These are phyloP conservation scores for Calyptomena viridis DNA, from an alignment of 2,113 vertebrate species.

Conservation along the genomic window DNA sequence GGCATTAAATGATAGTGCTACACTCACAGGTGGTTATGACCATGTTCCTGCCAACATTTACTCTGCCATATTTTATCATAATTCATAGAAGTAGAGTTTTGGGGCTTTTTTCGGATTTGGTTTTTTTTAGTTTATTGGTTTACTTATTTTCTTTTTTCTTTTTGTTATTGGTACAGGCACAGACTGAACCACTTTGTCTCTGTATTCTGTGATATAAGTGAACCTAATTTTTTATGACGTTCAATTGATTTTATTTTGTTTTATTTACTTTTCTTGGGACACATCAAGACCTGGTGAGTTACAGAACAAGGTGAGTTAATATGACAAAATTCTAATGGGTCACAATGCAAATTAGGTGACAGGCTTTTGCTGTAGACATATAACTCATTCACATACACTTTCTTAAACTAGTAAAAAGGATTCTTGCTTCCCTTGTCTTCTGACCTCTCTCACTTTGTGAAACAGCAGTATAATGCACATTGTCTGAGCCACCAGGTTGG, in stretches of 20 bases:
- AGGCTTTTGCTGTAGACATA: background rate
- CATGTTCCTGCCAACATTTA: background rate
- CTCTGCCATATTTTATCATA: background rate
- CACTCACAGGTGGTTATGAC: background rate
- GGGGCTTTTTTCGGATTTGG: fast-evolving
- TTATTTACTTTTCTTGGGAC: background rate
- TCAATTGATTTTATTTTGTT: background rate
- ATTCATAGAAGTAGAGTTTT: background rate
- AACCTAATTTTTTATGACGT: background rate
- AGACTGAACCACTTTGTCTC: background rate
- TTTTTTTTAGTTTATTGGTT: background rate
- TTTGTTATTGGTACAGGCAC: background rate
- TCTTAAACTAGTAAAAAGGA: background rate
- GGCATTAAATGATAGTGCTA: background rate
- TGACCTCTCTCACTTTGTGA: background rate
- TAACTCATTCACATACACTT: background rate
- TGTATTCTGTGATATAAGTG: background rate
- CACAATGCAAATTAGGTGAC: background rate
- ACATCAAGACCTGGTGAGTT: background rate
- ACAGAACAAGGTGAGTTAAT: background rate
- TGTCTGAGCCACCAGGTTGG: background rate
- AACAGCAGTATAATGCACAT: background rate
- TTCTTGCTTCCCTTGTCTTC: background rate
- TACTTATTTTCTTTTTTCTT: no score
- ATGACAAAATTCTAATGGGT: background rate